Evolutionary conservation across 2,888 invertebrate genomes (phyloP).

Genomic region (Abrostola tripartita): DNA sequence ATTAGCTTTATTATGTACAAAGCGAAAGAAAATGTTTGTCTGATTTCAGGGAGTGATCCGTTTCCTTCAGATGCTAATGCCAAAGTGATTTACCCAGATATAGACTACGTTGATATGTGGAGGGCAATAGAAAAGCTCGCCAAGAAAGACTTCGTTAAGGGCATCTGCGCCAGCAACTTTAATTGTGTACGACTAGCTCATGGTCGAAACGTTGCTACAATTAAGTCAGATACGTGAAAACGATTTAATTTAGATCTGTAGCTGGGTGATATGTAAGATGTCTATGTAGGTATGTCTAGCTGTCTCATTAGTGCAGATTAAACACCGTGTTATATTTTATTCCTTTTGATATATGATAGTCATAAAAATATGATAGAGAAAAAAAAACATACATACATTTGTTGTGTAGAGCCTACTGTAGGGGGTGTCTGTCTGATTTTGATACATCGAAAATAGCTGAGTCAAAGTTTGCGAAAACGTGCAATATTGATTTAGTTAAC

Average conservation of each 20-base stretch:
- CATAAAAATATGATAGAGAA: no score
- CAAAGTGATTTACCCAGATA: slow-evolving; percentile 87
- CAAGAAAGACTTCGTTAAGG: slow-evolving; percentile 89
- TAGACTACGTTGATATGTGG: slow-evolving; percentile 91
- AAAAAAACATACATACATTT: no score
- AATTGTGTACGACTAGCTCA: slow-evolving; percentile 91
- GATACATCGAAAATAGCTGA: no score
- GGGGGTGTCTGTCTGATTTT: no score
- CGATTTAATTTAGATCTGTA: slow-evolving; percentile 63
- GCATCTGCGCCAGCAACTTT: slow-evolving; percentile 93
- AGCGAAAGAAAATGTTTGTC: slow-evolving; percentile 38
- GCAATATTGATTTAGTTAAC: no score
- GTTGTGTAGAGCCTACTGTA: no score
- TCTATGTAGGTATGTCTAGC: no score
- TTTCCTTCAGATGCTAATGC: slow-evolving; percentile 88
- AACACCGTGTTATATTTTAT: no score
- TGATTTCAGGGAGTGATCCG: slow-evolving; percentile 82
- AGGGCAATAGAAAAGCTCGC: slow-evolving; percentile 91
- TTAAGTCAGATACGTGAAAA: slow-evolving; percentile 85
- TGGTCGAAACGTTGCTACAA: slow-evolving; percentile 86
- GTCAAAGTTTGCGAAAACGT: no score
- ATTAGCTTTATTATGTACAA: slow-evolving; percentile 46
- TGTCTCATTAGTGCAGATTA: no score
- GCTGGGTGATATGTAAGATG: neutral
- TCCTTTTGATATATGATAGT: no score